Base-by-base conservation (phyloP, 2,113 vertebrate genomes). In the Zapornia atra region DNA sequence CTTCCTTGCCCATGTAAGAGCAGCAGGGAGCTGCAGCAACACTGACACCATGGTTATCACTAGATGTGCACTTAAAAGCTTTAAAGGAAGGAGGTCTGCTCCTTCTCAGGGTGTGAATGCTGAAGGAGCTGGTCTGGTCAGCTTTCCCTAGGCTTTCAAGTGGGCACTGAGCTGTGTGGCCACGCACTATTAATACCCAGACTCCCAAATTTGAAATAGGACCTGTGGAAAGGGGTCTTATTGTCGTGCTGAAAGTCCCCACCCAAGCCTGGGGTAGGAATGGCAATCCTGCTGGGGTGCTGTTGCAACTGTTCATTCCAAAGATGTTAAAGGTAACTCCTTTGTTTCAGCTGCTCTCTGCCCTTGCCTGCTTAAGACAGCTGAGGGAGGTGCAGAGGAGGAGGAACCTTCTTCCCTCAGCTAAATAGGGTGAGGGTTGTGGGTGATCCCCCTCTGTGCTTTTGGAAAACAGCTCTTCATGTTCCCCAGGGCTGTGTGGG, bases 351-450 rank as follows among this genome's bases (percentile, higher is more conserved):
- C 54, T 69, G 34, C 21, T 77, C 83, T 69, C 59, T 3, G 5
- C 28, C 80, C 10, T 56, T 61, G 21, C 20, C 38, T 77, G 63
- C 53, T 64, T 9, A 42, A 64, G 33, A 10, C 5, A 20, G 14
- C 36, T 11, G 48, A 50, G 72, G 15, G 29, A 80, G 24, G 6
- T 8, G 13, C 36, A 69, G 69, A 69, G 56, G 69, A 84, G 66
- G 25, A 71, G 15, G 51, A 71, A 33, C 7, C 29, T 71, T 69
- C 29, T 66, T 61, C 34, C 46, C 22, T 40, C 10, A 1, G n/a
- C 7, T 12, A 28, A 28, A 54, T 3, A 8, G 5, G 1, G 0
- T 1, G 9, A 28, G 10, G 53, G 12, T 29, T 46, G 26, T 1
- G 4, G 7, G 25, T 19, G 17, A 54, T 73, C 11, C 33, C 48